phyloP scores from a whole-genome alignment of 2,113 vertebrate species.

The Trochalopteron elliotii region DNA sequence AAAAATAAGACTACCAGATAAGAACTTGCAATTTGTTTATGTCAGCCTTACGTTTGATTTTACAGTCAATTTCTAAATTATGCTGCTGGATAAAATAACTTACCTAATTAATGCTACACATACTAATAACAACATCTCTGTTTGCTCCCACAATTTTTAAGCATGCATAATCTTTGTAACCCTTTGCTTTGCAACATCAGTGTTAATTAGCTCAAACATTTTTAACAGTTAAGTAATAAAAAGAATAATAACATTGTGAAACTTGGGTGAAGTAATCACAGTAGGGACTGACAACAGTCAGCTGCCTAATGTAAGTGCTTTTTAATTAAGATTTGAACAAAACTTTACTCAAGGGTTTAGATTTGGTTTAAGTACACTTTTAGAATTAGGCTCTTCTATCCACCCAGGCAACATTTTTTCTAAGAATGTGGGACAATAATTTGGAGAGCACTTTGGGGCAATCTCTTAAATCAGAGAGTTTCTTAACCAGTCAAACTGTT shows the following conservation, averaged over 20 bases:
- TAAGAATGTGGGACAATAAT: not conserved
- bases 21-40: not conserved
- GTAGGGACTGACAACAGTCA: conserved; percentile 21
- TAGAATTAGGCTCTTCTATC: conserved; percentile 17
- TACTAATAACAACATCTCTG: not conserved
- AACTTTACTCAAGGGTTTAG: conserved; percentile 50
- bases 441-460: not conserved
- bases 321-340: conserved; percentile 58
- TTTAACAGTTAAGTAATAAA: conserved; percentile 38
- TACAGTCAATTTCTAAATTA: not conserved
- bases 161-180: not conserved
- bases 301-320: conserved; percentile 27
- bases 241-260: conserved; percentile 55
- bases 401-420: not conserved
- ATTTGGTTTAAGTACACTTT: conserved; percentile 17
- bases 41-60: not conserved
- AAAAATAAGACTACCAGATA: not conserved
- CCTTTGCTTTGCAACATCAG: conserved; percentile 7
- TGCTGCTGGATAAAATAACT: not conserved
- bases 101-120: not conserved
- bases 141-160: not conserved
- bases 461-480: conserved; percentile 16
- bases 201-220: conserved; percentile 36
- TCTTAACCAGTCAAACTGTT: not conserved
- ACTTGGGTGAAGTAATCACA: conserved; percentile 40